Evolutionary conservation across 2,113 vertebrate species (phyloP).

Genomic region (Chloropsis hardwickii): DNA sequence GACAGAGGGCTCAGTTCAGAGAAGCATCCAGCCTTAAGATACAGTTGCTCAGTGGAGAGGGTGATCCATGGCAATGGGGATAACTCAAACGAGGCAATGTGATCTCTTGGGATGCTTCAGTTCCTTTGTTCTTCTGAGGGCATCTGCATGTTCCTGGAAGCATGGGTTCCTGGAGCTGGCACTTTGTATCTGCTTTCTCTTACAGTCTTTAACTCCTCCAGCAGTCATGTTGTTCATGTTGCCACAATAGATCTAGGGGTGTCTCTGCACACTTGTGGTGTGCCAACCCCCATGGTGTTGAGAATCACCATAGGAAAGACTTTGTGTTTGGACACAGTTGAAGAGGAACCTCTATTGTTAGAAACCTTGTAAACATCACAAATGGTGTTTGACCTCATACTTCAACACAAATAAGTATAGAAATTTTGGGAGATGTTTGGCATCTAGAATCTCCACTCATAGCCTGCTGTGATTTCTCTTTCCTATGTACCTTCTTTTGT

Average conservation of each 20-base stretch:
- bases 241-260: not conserved
- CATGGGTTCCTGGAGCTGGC: not conserved
- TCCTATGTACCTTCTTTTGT: not conserved
- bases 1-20: not conserved
- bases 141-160: not conserved
- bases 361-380: not conserved
- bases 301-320: not conserved
- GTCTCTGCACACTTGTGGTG: not conserved
- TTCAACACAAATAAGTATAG: not conserved
- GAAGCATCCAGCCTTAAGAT: not conserved
- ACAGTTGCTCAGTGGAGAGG: not conserved
- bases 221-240: not conserved
- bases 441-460: not conserved
- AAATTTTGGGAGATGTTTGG: not conserved
- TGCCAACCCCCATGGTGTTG: not conserved
- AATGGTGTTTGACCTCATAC: not conserved
- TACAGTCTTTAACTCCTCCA: not conserved
- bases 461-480: not conserved
- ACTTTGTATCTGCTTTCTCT: not conserved
- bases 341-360: not conserved
- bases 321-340: not conserved
- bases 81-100: not conserved
- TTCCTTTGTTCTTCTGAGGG: not conserved
- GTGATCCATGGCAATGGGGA: rapidly evolving
- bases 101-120: not conserved